Conservation (phyloP, 1,140 invertebrate genomes). For the Gerris buenoi region DNA sequence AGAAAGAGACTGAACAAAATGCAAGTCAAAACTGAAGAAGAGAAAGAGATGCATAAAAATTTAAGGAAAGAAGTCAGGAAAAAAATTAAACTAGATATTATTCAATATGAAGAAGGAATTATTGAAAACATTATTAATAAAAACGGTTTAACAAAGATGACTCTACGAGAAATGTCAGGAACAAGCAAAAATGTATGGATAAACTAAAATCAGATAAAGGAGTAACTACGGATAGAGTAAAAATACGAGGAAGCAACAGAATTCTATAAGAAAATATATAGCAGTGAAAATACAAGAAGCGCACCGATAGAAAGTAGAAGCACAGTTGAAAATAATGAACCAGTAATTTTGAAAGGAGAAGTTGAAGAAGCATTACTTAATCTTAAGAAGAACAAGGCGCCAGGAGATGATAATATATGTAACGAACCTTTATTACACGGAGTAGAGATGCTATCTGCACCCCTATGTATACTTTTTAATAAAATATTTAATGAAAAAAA, state of each 20-base stretch:
- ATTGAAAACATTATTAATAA: background rate
- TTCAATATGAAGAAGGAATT: background rate
- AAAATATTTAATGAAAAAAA: background rate
- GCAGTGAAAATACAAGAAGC: background rate
- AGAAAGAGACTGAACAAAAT: background rate
- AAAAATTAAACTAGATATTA: background rate
- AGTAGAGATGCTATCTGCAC: too few relatives aligned
- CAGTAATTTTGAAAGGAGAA: background rate
- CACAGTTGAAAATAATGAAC: background rate
- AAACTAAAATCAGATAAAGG: background rate
- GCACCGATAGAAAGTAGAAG: background rate
- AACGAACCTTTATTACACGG: background rate
- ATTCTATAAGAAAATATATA: background rate
- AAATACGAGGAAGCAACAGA: background rate
- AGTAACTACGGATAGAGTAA: background rate
- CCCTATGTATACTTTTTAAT: slow-evolving; percentile 1
- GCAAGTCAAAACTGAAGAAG: background rate
- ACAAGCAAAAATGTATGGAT: background rate
- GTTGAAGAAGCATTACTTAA: background rate
- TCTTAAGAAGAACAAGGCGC: background rate
- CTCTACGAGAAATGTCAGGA: background rate
- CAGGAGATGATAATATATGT: background rate
- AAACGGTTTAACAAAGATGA: background rate
- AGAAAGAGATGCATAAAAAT: background rate
- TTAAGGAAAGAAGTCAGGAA: background rate